Evolutionary conservation across 2,113 vertebrate genomes (phyloP).

Genomic region (Calonectris borealis): DNA sequence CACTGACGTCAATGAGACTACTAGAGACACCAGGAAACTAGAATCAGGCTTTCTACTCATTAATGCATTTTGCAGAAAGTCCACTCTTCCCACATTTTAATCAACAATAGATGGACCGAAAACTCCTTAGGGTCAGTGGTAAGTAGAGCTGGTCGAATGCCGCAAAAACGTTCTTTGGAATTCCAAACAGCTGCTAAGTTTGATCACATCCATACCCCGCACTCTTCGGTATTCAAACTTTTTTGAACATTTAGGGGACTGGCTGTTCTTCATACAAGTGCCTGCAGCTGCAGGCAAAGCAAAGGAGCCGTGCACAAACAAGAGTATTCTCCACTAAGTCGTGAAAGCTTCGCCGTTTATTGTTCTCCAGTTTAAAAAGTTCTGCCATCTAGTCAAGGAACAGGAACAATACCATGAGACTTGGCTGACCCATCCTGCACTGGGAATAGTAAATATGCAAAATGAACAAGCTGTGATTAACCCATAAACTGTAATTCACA

Average conservation of each 20-base stretch:
- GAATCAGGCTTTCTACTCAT: neutral
- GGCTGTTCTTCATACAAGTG: neutral
- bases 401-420: neutral
- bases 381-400: neutral
- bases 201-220: neutral
- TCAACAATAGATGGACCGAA: neutral
- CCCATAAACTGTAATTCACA: neutral
- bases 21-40: neutral
- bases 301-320: neutral
- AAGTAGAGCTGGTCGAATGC: neutral
- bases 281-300: neutral
- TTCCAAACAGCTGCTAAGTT: neutral
- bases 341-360: neutral
- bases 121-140: constrained; percentile 10
- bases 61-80: neutral
- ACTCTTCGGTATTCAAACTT: neutral
- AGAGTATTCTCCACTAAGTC: neutral
- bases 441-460: neutral
- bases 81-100: neutral
- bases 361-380: neutral
- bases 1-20: neutral
- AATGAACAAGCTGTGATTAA: neutral
- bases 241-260: neutral
- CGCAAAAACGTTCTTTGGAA: neutral
- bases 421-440: neutral